Base-by-base conservation (phyloP, 2,888 invertebrate genomes). In the Carcina quercana region DNA sequence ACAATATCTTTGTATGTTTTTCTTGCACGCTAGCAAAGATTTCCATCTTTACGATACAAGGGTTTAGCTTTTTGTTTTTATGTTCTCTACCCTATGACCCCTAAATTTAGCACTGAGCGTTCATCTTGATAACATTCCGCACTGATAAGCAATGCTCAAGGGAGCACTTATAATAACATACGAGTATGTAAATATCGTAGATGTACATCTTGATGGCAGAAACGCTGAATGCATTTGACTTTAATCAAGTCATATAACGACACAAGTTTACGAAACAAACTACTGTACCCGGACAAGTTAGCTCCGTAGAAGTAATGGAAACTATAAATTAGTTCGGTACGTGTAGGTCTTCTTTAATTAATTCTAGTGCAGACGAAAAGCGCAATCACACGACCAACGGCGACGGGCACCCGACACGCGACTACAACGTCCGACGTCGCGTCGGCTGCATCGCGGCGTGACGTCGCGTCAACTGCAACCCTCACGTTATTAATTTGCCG, bases 41-140 rank as follows among this genome's bases (percentile, higher is more conserved):
- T 79, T 73, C 63, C 71, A 80, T 82, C 79, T 80, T 75, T 68
- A 72, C 69, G 67, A 67, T 66, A 66, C 66, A 68, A 24, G 61
- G 51, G 62, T 56, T 63, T 66, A 67, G 63, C 59, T 58, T 65
- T 62, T 60, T 15, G 12, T 57, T 53, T 48, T 44, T 60, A 17
- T 17, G 17, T n/a, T n/a, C n/a, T n/a, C n/a, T n/a, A n/a, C n/a
- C n/a, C n/a, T n/a, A n/a, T n/a, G n/a, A n/a, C n/a, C n/a, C n/a
- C n/a, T n/a, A n/a, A n/a, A n/a, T n/a, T n/a, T n/a, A n/a, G n/a
- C n/a, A n/a, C n/a, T n/a, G n/a, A n/a, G n/a, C n/a, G n/a, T n/a
- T n/a, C n/a, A n/a, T n/a, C n/a, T n/a, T n/a, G n/a, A n/a, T n/a
- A n/a, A n/a, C n/a, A n/a, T n/a, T n/a, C n/a, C n/a, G n/a, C n/a